phyloP scores from a whole-genome alignment of 1,140 invertebrate genomes.

The Bombus impatiens region DNA sequence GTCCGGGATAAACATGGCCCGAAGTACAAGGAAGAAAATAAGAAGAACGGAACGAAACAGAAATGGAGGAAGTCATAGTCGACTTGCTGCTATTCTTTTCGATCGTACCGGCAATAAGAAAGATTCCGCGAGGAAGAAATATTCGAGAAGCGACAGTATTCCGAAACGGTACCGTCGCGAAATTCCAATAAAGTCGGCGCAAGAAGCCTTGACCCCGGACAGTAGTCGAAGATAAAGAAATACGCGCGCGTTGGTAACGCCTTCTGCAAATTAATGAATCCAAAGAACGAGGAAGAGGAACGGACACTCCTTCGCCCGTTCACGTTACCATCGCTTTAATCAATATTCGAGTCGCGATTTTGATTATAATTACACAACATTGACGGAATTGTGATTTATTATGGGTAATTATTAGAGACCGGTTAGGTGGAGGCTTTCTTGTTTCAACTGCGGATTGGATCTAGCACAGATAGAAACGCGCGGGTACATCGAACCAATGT shows the following conservation, averaged over 20 bases:
- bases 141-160: no score
- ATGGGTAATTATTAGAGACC: conserved; percentile 77
- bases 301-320: conserved; percentile 55
- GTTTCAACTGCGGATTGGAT: neutral
- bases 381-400: conserved; percentile 79
- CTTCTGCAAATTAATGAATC: conserved; percentile 68
- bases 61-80: neutral
- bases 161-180: neutral
- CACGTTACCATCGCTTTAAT: conserved; percentile 68
- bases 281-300: conserved; percentile 59
- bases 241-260: conserved; percentile 30
- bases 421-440: conserved; percentile 64
- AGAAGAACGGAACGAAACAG: neutral
- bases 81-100: no score
- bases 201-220: neutral
- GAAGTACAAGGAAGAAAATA: neutral
- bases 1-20: neutral
- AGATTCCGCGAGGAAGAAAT: neutral
- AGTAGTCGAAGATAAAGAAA: conserved; percentile 56
- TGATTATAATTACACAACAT: conserved; percentile 81
- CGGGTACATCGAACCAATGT: neutral
- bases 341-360: conserved; percentile 79
- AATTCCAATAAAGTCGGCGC: no score
- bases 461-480: neutral
- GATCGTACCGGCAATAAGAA: neutral